These are phyloP conservation scores for Dynastes hyllus DNA, from an alignment of 2,888 invertebrate genomes.

Conservation along the genomic window DNA sequence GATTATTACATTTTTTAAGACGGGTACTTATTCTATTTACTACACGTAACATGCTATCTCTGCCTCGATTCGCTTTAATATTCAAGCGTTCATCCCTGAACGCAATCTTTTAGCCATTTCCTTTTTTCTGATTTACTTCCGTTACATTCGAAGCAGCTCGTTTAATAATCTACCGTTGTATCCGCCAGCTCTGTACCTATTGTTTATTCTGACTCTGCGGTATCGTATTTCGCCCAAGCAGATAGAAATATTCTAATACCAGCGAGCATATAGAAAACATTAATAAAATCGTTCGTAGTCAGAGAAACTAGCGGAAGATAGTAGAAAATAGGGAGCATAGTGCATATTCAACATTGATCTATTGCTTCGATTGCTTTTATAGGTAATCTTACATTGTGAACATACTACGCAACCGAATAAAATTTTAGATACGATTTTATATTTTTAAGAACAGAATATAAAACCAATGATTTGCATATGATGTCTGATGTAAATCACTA, in stretches of 20 bases:
- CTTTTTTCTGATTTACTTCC: constrained; percentile 36
- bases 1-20: not conserved
- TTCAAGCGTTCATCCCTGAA: constrained; percentile 33
- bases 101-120: constrained; percentile 41
- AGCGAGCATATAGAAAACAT: not conserved
- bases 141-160: constrained; percentile 25
- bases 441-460: no score
- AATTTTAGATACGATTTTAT: no score
- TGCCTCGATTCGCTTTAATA: constrained; percentile 12
- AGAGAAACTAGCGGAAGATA: not conserved
- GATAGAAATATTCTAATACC: not conserved
- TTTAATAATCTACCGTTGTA: constrained; percentile 6
- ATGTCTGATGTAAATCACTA: no score
- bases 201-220: constrained; percentile 20
- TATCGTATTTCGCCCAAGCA: constrained; percentile 8
- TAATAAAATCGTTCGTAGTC: not conserved
- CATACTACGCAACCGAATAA: no score
- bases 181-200: constrained; percentile 3
- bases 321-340: not conserved
- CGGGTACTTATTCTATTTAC: not conserved
- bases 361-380: not conserved
- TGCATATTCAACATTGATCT: not conserved
- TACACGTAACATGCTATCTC: constrained; percentile 6
- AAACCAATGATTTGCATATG: no score
- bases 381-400: no score